A percentile compares a stretch with the other conserved stretches of the same genome.
Conservation (phyloP, 2,888 invertebrate genomes). For the Metalampra italica region DNA sequence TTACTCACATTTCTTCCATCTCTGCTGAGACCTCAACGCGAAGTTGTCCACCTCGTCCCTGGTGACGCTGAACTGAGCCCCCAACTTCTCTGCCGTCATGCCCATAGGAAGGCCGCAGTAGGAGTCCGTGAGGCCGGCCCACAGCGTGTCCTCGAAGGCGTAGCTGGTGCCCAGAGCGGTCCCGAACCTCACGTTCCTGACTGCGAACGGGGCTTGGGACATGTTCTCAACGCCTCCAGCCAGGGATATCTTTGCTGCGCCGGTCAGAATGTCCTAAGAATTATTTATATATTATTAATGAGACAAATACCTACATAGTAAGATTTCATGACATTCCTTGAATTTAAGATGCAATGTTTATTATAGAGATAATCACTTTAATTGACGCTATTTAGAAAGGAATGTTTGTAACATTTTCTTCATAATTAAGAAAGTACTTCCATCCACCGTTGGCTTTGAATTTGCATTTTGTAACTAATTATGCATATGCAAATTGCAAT, state of each 20-base stretch:
- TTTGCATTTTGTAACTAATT: too few species aligned
- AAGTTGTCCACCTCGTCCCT: slow-evolving; percentile 92
- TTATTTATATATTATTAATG: not conserved
- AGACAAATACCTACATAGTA: too few species aligned
- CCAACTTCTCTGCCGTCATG: slow-evolving; percentile 95
- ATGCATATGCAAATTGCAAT: too few species aligned
- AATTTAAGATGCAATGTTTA: too few species aligned
- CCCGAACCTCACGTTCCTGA: slow-evolving; percentile 92
- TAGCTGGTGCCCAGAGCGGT: slow-evolving; percentile 87
- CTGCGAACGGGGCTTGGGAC: slow-evolving; percentile 94
- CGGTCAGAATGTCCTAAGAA: slow-evolving; percentile 88
- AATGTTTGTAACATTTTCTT: too few species aligned
- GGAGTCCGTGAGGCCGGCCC: slow-evolving; percentile 90
- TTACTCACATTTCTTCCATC: slow-evolving; percentile 88
- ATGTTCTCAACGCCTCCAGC: slow-evolving; percentile 98
- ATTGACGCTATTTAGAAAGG: too few species aligned
- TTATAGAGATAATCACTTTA: too few species aligned
- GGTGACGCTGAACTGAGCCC: slow-evolving; percentile 86
- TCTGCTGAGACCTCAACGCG: slow-evolving; percentile 89
- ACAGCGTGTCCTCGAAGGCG: slow-evolving; percentile 92
- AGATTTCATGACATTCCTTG: too few species aligned
- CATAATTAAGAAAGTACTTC: too few species aligned
- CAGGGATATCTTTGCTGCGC: slow-evolving; percentile 90
- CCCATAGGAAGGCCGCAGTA: slow-evolving; percentile 97
- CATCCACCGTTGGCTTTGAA: too few species aligned